phyloP scores from a whole-genome alignment of 1,140 invertebrate species.

The Dendroctonus valens region DNA sequence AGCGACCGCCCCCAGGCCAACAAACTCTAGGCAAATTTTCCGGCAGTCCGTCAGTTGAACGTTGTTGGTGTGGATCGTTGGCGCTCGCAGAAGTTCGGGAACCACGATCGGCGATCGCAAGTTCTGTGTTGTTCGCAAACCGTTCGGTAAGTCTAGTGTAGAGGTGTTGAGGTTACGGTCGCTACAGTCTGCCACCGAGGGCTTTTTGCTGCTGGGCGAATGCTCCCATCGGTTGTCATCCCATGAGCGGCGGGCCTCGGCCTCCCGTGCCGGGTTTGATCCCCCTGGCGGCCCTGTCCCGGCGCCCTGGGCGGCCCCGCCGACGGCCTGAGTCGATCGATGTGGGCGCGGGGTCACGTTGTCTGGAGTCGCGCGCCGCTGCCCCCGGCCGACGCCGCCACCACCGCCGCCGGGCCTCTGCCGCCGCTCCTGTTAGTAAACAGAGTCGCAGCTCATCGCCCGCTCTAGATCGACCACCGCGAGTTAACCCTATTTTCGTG shows the following conservation, averaged over 20 bases:
- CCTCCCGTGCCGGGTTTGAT: constrained; percentile 50
- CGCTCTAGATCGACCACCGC: constrained; percentile 50
- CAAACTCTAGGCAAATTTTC: constrained; percentile 41
- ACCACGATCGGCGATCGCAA: constrained; percentile 1
- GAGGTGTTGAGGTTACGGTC: background rate
- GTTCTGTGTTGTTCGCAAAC: background rate
- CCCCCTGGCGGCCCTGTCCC: constrained; percentile 47
- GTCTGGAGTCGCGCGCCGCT: constrained; percentile 46
- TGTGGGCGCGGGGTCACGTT: constrained; percentile 46
- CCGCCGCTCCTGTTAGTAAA: constrained; percentile 52
- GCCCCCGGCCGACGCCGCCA: constrained; percentile 42
- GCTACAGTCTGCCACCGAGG: constrained; percentile 20
- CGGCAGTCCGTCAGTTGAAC: constrained; percentile 34
- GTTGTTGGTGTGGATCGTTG: constrained; percentile 15
- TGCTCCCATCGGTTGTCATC: constrained; percentile 32
- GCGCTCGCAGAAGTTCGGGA: background rate
- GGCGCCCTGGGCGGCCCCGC: constrained; percentile 46
- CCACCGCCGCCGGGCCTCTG: constrained; percentile 43
- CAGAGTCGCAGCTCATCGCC: constrained; percentile 33
- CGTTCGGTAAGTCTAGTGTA: constrained; percentile 2
- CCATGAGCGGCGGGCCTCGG: constrained; percentile 45
- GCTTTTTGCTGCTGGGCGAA: constrained; percentile 13
- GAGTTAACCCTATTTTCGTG: constrained; percentile 76
- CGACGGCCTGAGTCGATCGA: constrained; percentile 43
- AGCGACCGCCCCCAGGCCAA: constrained; percentile 38